phyloP scores from a whole-genome alignment of 2,113 vertebrate genomes.

The Ailuropoda melanoleuca region DNA sequence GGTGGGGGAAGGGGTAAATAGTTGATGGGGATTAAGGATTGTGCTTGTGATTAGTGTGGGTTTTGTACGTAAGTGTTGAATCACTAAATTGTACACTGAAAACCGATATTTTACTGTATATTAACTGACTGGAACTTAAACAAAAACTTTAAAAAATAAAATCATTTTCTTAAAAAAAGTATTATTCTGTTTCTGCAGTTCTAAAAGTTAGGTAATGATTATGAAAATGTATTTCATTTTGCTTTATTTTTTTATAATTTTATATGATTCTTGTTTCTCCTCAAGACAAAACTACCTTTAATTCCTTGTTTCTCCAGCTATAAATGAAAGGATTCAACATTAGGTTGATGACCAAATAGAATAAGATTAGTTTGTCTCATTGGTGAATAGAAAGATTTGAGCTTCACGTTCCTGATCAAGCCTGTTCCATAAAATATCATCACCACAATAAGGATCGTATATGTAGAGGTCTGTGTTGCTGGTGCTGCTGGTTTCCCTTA shows the following conservation, averaged over 20 bases:
- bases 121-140: background rate
- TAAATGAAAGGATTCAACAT: background rate
- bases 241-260: background rate
- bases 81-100: background rate
- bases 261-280: background rate
- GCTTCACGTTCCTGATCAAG: background rate
- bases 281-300: background rate
- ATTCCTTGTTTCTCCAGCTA: background rate
- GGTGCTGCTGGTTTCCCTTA: background rate
- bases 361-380: constrained; percentile 31
- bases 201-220: background rate
- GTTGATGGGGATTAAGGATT: background rate
- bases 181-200: background rate
- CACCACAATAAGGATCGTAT: background rate
- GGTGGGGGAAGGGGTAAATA: background rate
- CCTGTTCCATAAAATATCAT: background rate
- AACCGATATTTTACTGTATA: background rate
- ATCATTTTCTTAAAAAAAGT: background rate
- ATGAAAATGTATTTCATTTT: background rate
- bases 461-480: background rate
- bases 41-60: background rate
- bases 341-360: background rate
- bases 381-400: background rate
- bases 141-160: background rate
- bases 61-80: background rate